Conservation (phyloP, 2,888 invertebrate genomes). For the Rhagonycha fulva region DNA sequence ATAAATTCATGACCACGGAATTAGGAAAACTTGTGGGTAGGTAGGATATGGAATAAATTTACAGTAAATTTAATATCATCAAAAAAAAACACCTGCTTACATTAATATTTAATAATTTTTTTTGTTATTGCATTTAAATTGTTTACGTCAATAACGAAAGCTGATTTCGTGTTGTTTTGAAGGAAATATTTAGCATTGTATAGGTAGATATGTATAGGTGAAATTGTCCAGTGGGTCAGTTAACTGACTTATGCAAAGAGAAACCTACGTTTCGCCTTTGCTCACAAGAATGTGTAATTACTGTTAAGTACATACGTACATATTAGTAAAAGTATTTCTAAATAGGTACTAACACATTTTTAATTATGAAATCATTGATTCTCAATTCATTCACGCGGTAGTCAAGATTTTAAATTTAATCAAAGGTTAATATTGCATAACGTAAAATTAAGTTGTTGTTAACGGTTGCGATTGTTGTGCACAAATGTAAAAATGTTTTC, state of each 20-base stretch:
- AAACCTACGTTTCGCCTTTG: slow-evolving; percentile 18
- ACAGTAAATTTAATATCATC: neutral
- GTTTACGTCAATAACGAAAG: neutral
- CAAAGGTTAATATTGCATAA: neutral
- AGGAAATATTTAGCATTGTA: neutral
- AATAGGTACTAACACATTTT: neutral
- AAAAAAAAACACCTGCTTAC: neutral
- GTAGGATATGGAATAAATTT: neutral
- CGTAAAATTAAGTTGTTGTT: neutral
- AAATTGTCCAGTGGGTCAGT: slow-evolving; percentile 13
- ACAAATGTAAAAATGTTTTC: too few relatives aligned
- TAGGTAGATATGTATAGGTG: neutral
- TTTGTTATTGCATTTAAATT: neutral
- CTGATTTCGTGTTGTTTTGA: neutral
- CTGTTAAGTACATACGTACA: neutral
- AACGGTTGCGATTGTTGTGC: neutral
- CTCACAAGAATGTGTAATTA: slow-evolving; percentile 7
- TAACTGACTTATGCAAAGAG: slow-evolving; percentile 14
- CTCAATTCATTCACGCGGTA: neutral
- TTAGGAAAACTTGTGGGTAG: neutral
- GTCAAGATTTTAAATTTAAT: neutral
- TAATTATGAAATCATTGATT: neutral
- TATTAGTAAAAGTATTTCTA: neutral
- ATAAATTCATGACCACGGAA: neutral
- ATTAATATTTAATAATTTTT: neutral